Base-by-base conservation (phyloP, 2,888 invertebrate species). In the Heliconius sara region DNA sequence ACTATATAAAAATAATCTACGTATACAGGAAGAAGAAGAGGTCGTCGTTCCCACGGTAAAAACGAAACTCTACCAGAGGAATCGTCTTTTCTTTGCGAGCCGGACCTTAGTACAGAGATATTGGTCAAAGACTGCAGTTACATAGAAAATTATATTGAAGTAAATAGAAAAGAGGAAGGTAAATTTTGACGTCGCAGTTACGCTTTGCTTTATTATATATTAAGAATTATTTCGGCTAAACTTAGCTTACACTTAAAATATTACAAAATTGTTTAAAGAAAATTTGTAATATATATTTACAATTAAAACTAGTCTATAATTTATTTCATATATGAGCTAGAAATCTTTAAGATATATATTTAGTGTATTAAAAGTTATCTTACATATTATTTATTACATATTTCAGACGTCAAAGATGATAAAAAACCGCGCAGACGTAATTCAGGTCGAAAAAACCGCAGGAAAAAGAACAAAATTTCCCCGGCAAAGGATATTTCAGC, bases 11-110 rank as follows among this genome's bases (percentile, higher is more conserved):
- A 12, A n/a, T 12, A 25, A 25, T 63, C 13, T 63, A 6, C 2
- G 9, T 52, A 77, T 77, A 0, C 85, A 94, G 94, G 93, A 0
- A 88, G 95, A 43, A 86, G 95, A 81, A 87, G 93, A 86, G 91
- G 94, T 0, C 90, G 92, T 16, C 89, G 90, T n/a, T 85, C 89
- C 0, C 89, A 87, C 81, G 94, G 87, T 81, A 95, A 94, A 88
- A 90, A 91, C 65, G 94, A 93, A 79, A 92, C 93, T 0, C 82
- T 93, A 0, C 94, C 94, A 47, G 95, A 91, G 83, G 94, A 90
- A 84, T 95, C 89, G 25, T 95, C 90, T 34, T 95, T 92, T 89
- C 91, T 95, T 12, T 95, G 95, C 79, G 95, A 95, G 70, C 95
- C 95, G 0, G 91, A 92, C 27, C 90, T 94, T 27, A 91, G 93